These are phyloP conservation scores for Xylocampa areola DNA, from an alignment of 2,888 invertebrate species.

Conservation along the genomic window DNA sequence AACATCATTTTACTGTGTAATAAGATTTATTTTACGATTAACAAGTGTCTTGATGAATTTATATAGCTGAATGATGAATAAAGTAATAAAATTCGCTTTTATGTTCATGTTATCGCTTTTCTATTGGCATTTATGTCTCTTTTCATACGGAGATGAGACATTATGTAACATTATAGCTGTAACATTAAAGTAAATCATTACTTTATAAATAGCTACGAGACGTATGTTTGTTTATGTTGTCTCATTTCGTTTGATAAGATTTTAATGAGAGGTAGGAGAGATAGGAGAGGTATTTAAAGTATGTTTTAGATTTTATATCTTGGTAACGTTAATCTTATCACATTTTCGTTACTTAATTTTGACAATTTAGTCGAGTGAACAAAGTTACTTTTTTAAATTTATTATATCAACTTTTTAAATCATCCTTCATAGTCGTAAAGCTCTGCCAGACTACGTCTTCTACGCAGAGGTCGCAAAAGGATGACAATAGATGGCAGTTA, in stretches of 20 bases:
- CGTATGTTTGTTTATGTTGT: slow-evolving; percentile 54
- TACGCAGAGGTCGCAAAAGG: slow-evolving; percentile 14
- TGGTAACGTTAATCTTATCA: slow-evolving; percentile 27
- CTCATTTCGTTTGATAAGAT: slow-evolving; percentile 61
- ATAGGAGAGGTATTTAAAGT: slow-evolving; percentile 49
- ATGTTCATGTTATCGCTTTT: slow-evolving; percentile 83
- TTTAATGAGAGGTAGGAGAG: slow-evolving; percentile 63
- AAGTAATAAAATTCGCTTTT: slow-evolving; percentile 86
- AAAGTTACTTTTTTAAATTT: slow-evolving; percentile 16
- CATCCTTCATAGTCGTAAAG: slow-evolving; percentile 7
- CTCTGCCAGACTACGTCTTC: slow-evolving; percentile 17
- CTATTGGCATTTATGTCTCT: slow-evolving; percentile 84
- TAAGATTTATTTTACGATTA: slow-evolving; percentile 90
- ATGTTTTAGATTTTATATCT: slow-evolving; percentile 32
- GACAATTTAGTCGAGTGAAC: slow-evolving; percentile 17
- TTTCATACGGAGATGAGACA: slow-evolving; percentile 71
- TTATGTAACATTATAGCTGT: slow-evolving; percentile 72
- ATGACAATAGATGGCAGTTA: slow-evolving; percentile 55
- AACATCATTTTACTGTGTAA: slow-evolving; percentile 89
- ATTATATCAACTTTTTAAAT: slow-evolving; percentile 24
- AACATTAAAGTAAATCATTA: slow-evolving; percentile 74
- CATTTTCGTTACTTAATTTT: slow-evolving; percentile 23
- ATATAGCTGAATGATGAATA: slow-evolving; percentile 88
- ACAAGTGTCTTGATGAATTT: slow-evolving; percentile 90
- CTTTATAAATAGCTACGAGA: slow-evolving; percentile 65